Evolutionary conservation across 2,888 invertebrate species (phyloP).

Genomic region (Drosophila ochracea): DNA sequence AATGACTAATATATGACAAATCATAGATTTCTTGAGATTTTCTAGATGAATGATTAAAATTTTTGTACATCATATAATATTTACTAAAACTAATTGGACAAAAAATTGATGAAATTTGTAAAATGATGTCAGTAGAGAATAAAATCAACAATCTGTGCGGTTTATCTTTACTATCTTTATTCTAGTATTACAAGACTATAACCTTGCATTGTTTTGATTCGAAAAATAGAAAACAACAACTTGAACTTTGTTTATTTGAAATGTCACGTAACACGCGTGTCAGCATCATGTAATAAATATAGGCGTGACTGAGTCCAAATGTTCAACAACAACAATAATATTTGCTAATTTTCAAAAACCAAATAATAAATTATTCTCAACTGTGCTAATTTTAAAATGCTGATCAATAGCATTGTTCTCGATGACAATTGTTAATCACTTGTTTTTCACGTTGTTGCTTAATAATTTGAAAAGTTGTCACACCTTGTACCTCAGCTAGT

Average conservation of each 20-base stretch:
- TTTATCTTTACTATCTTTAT: not conserved
- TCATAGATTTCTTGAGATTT: not conserved
- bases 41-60: not conserved
- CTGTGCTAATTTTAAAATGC: conserved; percentile 72
- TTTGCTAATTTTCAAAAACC: conserved; percentile 36
- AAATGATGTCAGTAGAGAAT: not conserved
- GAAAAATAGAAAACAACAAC: not conserved
- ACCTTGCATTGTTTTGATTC: conserved; percentile 3
- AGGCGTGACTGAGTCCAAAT: conserved; percentile 52
- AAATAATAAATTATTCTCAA: conserved; percentile 57
- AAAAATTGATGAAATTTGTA: not conserved
- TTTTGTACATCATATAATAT: not conserved
- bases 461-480: conserved; percentile 49
- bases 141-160: not conserved
- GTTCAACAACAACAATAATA: conserved; percentile 27
- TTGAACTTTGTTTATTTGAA: conserved; percentile 20
- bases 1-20: conserved; percentile 2
- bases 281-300: conserved; percentile 38
- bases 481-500: conserved; percentile 44
- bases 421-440: conserved; percentile 1
- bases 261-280: conserved; percentile 40
- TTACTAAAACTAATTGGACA: not conserved
- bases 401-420: conserved; percentile 46
- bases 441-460: conserved; percentile 10
- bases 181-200: not conserved